Conservation (phyloP, 2,797 vertebrate genomes). For the Dendrocincla fuliginosa region DNA sequence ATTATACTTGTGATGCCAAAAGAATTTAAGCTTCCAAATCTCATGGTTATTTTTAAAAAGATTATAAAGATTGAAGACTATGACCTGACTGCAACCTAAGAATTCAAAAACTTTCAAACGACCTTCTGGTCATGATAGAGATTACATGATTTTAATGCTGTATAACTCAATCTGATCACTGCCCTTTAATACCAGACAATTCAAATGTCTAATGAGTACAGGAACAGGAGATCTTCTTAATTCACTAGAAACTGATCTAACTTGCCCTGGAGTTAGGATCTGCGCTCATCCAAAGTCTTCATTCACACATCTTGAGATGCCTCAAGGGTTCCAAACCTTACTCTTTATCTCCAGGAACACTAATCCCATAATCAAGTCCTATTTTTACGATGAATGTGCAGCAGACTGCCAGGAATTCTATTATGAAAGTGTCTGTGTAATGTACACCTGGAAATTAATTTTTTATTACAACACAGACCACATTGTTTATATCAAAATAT, state of each 20-base stretch:
- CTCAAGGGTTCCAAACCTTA: not conserved
- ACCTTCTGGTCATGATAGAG: not conserved
- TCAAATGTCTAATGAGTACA: not conserved
- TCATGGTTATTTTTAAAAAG: not conserved
- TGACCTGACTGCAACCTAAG: not conserved
- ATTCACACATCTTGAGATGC: not conserved
- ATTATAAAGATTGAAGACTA: not conserved
- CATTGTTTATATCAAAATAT: not conserved
- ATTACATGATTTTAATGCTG: not conserved
- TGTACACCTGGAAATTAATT: not conserved
- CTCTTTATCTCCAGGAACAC: not conserved
- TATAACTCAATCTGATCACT: not conserved
- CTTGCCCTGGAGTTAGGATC: not conserved
- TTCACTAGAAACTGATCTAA: not conserved
- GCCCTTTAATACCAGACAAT: not conserved
- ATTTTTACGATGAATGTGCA: not conserved
- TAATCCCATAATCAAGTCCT: not conserved
- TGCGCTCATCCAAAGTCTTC: not conserved
- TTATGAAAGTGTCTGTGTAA: not conserved
- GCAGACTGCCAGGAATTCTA: not conserved
- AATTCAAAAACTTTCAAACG: not conserved
- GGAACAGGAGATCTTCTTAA: not conserved
- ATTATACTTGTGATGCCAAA: not conserved
- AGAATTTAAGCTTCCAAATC: not conserved
- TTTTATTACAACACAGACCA: not conserved